These are phyloP conservation scores for Cololabis saira DNA, from an alignment of 2,113 vertebrate genomes.

Conservation along the genomic window DNA sequence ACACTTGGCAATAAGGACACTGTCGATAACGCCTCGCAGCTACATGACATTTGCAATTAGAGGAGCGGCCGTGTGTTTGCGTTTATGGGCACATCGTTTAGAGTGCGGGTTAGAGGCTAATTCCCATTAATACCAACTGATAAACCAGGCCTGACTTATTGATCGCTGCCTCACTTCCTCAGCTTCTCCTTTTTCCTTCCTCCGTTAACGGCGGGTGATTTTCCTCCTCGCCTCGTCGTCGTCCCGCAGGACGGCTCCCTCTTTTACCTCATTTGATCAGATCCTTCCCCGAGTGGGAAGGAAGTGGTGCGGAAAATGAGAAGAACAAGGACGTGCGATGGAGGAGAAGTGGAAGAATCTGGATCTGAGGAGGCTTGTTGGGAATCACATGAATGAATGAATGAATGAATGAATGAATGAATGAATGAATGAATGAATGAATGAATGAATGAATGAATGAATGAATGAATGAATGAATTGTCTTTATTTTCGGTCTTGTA, in stretches of 20 bases:
- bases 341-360: neutral
- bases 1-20: conserved; percentile 22
- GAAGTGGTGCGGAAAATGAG: neutral
- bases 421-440: no score
- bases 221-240: neutral
- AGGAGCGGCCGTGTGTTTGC: conserved; percentile 16
- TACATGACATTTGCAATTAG: conserved; percentile 66
- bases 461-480: no score
- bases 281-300: neutral
- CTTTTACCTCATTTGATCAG: neutral
- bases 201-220: neutral
- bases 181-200: conserved; percentile 1
- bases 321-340: neutral
- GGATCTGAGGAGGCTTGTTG: no score
- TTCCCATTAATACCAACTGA: conserved; percentile 64
- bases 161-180: conserved; percentile 35
- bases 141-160: conserved; percentile 67
- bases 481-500: no score
- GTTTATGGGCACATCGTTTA: conserved; percentile 36
- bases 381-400: no score
- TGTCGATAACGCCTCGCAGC: conserved; percentile 52
- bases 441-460: no score
- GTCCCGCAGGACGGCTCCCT: neutral
- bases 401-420: no score
- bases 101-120: conserved; percentile 62